phyloP scores from a whole-genome alignment of 2,797 vertebrate species.

The Danionella dracula region DNA sequence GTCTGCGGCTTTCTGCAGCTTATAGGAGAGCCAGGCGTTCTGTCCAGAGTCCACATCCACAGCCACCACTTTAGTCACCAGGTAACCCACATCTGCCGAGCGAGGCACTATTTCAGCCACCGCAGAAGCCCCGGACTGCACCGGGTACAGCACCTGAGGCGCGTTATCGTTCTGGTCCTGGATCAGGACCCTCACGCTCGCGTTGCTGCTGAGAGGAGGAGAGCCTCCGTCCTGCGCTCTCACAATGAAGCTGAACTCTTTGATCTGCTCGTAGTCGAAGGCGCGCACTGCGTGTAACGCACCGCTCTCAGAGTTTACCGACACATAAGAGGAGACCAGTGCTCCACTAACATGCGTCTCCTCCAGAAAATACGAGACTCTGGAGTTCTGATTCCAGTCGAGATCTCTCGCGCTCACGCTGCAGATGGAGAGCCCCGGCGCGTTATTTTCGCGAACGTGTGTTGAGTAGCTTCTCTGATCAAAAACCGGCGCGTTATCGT shows the following conservation, averaged over 20 bases:
- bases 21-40: too few relatives aligned
- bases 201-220: too few relatives aligned
- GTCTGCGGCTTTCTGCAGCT: too few relatives aligned
- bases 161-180: too few relatives aligned
- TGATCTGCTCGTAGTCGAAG: conserved; percentile 62
- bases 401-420: conserved; percentile 52
- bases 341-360: conserved; percentile 36
- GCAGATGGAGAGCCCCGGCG: conserved; percentile 56
- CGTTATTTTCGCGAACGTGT: conserved; percentile 59
- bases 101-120: too few relatives aligned
- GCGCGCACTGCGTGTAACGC: conserved; percentile 41
- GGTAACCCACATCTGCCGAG: too few relatives aligned
- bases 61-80: too few relatives aligned
- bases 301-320: conserved; percentile 46
- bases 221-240: conserved; percentile 55
- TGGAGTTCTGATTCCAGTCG: conserved; percentile 58
- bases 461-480: conserved; percentile 43
- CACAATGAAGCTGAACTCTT: conserved; percentile 50
- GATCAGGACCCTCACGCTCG: too few relatives aligned
- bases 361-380: conserved; percentile 51
- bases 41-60: too few relatives aligned
- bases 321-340: conserved; percentile 49
- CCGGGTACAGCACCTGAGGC: too few relatives aligned
- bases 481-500: conserved; percentile 42
- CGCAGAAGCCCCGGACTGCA: too few relatives aligned